Conservation (phyloP, 2,113 vertebrate genomes). For the Plecturocebus donacophilus region DNA sequence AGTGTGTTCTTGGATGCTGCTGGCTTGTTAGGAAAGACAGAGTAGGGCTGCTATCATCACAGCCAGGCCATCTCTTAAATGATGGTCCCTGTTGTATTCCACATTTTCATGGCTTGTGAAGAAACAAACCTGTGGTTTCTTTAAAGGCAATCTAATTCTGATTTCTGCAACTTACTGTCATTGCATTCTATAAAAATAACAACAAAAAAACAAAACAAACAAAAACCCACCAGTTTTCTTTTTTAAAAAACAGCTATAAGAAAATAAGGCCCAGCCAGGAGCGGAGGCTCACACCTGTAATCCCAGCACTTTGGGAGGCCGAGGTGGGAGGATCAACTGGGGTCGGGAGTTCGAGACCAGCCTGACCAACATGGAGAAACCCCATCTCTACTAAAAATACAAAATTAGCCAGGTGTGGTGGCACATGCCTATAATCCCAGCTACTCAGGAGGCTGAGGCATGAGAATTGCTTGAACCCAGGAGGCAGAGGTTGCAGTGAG, state of each 20-base stretch:
- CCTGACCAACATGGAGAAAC: too few species aligned
- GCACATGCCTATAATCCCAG: too few species aligned
- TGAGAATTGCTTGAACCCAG: too few species aligned
- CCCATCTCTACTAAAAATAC: too few species aligned
- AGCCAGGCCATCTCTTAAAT: conserved; percentile 5
- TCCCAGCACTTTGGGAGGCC: too few species aligned
- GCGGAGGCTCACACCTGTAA: too few species aligned
- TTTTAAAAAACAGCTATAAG: conserved; percentile 17
- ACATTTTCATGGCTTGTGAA: conserved; percentile 8
- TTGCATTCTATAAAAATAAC: neutral
- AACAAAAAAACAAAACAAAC: too few species aligned
- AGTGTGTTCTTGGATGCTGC: neutral
- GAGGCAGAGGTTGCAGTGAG: too few species aligned
- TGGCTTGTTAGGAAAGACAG: neutral
- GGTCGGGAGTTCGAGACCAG: too few species aligned
- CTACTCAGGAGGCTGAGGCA: too few species aligned
- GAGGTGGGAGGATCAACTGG: too few species aligned
- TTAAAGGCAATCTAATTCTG: conserved; percentile 45
- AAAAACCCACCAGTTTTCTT: neutral
- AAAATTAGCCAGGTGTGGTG: too few species aligned
- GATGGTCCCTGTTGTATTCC: neutral
- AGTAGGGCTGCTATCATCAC: neutral
- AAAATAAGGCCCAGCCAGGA: neutral
- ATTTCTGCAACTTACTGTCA: neutral
- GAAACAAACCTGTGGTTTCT: conserved; percentile 30